Percentiles rank a stretch among this genome's conserved stretches.
Evolutionary conservation across 2,797 vertebrate genomes (phyloP).

Genomic region (Chelidonichthys spinosus): DNA sequence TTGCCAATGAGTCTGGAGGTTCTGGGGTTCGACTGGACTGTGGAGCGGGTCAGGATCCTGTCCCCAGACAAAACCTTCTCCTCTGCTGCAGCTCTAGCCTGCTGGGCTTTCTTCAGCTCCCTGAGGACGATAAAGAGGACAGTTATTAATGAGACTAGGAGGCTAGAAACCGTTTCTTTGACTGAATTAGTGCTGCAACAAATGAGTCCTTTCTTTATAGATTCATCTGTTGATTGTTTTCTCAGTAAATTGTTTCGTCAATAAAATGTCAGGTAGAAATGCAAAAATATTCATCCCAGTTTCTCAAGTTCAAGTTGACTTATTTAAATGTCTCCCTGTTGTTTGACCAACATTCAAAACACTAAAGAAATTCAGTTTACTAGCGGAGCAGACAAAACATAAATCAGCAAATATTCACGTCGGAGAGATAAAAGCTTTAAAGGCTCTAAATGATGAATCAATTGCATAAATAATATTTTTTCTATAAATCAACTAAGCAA

Average conservation of each 20-base stretch:
- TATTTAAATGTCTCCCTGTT: neutral
- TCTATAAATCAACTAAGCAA: too few species aligned
- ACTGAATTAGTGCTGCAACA: neutral
- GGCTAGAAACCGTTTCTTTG: accelerated
- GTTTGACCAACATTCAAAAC: neutral
- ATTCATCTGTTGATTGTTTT: neutral
- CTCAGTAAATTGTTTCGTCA: neutral
- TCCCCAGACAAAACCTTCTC: slow-evolving; percentile 93
- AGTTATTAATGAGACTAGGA: neutral
- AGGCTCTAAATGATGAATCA: too few species aligned
- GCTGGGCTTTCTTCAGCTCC: slow-evolving; percentile 97
- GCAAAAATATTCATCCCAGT: neutral
- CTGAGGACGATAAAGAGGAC: slow-evolving; percentile 69
- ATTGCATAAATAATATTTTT: too few species aligned
- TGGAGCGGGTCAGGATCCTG: slow-evolving; percentile 93
- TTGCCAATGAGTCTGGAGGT: slow-evolving; percentile 93
- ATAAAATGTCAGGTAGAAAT: neutral
- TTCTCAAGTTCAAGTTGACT: neutral
- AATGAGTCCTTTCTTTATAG: neutral
- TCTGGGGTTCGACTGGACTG: slow-evolving; percentile 88
- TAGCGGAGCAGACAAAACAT: neutral
- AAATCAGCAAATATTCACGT: neutral
- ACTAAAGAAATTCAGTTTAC: neutral
- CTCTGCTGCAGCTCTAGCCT: slow-evolving; percentile 94
- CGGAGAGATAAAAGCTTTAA: too few species aligned